These are phyloP conservation scores for Pygmarrhopalites habei DNA, from an alignment of 1,140 invertebrate genomes.

Conservation along the genomic window DNA sequence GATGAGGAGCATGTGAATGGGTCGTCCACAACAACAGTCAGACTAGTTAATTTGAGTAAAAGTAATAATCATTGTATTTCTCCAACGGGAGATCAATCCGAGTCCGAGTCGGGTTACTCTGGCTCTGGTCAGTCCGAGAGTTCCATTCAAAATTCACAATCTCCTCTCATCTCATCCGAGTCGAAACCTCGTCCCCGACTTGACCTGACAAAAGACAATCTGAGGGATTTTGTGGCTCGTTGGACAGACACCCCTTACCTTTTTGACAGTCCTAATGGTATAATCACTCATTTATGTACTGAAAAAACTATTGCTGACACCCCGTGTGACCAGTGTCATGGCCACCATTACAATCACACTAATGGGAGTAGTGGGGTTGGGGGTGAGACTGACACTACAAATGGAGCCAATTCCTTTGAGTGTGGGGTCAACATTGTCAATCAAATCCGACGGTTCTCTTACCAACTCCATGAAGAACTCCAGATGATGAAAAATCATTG, in stretches of 20 bases:
- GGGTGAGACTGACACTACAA: background rate
- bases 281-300: slow-evolving; percentile 30
- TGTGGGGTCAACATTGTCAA: slow-evolving; percentile 36
- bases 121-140: slow-evolving; percentile 4
- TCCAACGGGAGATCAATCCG: slow-evolving; percentile 3
- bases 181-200: slow-evolving; percentile 40
- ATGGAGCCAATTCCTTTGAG: slow-evolving; percentile 12
- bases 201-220: slow-evolving; percentile 76
- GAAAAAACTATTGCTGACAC: background rate
- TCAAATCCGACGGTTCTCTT: slow-evolving; percentile 33
- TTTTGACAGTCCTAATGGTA: slow-evolving; percentile 54
- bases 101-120: slow-evolving; percentile 9
- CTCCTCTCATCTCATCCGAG: no score
- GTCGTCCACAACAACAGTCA: background rate
- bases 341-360: slow-evolving; percentile 1
- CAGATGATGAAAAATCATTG: slow-evolving; percentile 36
- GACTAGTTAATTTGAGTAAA: background rate
- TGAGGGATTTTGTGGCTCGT: slow-evolving; percentile 72
- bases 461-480: slow-evolving; percentile 40
- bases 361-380: background rate
- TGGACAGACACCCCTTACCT: slow-evolving; percentile 78
- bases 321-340: background rate
- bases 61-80: background rate
- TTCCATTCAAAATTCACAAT: no score
- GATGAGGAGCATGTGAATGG: background rate